Evolutionary conservation across 2,888 invertebrate species (phyloP).

Genomic region (Apotomis turbidana): DNA sequence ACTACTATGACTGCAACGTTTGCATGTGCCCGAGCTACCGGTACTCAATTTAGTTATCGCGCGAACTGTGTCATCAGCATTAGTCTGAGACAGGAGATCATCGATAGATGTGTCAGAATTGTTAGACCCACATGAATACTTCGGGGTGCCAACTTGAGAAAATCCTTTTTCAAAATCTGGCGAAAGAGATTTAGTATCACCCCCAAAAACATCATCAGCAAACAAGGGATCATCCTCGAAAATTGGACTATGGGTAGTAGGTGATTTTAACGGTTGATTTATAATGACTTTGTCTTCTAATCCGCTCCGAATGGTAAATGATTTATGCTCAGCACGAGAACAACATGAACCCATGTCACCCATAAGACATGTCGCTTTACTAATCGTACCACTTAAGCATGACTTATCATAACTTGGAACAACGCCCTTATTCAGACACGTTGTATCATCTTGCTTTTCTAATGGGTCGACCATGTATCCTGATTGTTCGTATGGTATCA

Average conservation of each 20-base stretch:
- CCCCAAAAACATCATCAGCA: constrained; percentile 85
- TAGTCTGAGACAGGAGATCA: constrained; percentile 84
- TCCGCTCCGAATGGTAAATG: constrained; percentile 67
- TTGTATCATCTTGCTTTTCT: constrained; percentile 69
- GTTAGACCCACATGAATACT: constrained; percentile 83
- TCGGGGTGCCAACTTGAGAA: constrained; percentile 70
- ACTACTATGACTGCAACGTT: constrained; percentile 87
- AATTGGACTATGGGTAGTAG: constrained; percentile 84
- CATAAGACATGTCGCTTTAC: constrained; percentile 77
- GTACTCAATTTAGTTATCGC: constrained; percentile 78
- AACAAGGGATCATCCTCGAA: constrained; percentile 85
- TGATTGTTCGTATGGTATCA: constrained; percentile 79
- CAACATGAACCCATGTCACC: constrained; percentile 77
- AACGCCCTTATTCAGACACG: constrained; percentile 70
- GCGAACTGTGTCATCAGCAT: constrained; percentile 83
- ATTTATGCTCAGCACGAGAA: constrained; percentile 70
- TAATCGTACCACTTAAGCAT: constrained; percentile 76
- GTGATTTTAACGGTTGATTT: constrained; percentile 85
- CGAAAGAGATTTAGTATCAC: constrained; percentile 84
- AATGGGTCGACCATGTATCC: constrained; percentile 81
- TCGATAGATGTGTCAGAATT: constrained; percentile 87
- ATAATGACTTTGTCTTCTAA: constrained; percentile 83
- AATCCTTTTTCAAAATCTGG: constrained; percentile 82
- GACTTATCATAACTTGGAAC: constrained; percentile 78
- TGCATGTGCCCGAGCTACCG: constrained; percentile 80